Conservation (phyloP, 2,113 vertebrate genomes). For the Pogona vitticeps region DNA sequence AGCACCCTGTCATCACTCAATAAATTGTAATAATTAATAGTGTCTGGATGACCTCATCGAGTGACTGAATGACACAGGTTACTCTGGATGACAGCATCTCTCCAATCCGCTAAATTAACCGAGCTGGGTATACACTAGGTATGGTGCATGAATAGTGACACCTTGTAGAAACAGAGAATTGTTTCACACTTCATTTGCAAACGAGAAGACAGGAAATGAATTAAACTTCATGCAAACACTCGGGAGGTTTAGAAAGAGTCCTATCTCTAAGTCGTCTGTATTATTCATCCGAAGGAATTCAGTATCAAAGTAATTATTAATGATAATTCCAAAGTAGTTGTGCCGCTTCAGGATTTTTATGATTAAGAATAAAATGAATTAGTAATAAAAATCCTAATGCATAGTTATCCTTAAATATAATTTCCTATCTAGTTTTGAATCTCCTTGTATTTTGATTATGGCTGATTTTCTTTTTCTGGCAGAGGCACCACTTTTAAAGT, state of each 20-base stretch:
- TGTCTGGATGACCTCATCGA: slow-evolving; percentile 27
- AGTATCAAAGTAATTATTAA: slow-evolving; percentile 73
- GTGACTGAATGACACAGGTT: slow-evolving; percentile 27
- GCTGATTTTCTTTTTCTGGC: slow-evolving; percentile 45
- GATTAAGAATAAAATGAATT: slow-evolving; percentile 73
- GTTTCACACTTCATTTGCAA: slow-evolving; percentile 74
- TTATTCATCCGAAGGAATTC: slow-evolving; percentile 68
- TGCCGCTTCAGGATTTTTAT: slow-evolving; percentile 73
- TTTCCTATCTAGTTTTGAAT: slow-evolving; percentile 62
- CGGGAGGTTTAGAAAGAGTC: slow-evolving; percentile 66
- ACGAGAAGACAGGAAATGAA: slow-evolving; percentile 71
- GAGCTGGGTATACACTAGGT: not conserved
- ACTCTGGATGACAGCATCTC: not conserved
- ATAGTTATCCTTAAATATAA: slow-evolving; percentile 64
- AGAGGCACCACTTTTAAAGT: slow-evolving; percentile 50
- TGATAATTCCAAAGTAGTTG: slow-evolving; percentile 69
- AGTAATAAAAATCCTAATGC: slow-evolving; percentile 70
- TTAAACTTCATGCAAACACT: slow-evolving; percentile 71
- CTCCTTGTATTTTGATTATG: slow-evolving; percentile 48
- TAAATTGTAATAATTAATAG: slow-evolving; percentile 46
- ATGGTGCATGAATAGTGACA: slow-evolving; percentile 53
- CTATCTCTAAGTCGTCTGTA: slow-evolving; percentile 70
- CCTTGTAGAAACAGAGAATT: slow-evolving; percentile 62
- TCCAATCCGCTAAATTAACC: not conserved
- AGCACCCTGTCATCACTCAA: slow-evolving; percentile 20